Conservation (phyloP, 1,140 invertebrate genomes). For the Centruroides vittatus region DNA sequence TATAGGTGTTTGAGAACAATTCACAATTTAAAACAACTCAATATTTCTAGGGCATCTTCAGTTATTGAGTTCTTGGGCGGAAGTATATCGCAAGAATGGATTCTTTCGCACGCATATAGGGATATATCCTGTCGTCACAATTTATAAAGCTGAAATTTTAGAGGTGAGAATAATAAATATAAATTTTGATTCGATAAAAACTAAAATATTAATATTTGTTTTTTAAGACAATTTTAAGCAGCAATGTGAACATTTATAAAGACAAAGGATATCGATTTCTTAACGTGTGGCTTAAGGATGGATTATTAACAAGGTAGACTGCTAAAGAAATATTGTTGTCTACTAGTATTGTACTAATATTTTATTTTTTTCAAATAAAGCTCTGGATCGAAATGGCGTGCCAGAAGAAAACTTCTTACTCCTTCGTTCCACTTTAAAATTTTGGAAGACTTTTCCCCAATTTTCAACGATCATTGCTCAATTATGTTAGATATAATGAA, state of each 20-base stretch:
- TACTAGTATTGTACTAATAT: not conserved
- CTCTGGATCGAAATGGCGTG: constrained; percentile 32
- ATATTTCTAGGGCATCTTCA: no score
- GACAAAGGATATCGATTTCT: constrained; percentile 52
- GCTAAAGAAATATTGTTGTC: not conserved
- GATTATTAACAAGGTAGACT: constrained; percentile 29
- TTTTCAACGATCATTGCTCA: constrained; percentile 37
- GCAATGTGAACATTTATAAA: constrained; percentile 63
- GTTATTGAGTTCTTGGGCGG: no score
- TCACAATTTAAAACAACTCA: no score
- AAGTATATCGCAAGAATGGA: no score
- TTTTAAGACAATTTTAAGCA: constrained; percentile 34
- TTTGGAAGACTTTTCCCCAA: constrained; percentile 34
- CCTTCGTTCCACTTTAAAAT: constrained; percentile 42
- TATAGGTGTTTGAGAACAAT: no score
- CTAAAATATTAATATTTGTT: no score
- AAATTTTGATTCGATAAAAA: no score
- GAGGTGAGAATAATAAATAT: no score
- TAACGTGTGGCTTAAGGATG: constrained; percentile 57
- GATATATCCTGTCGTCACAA: no score
- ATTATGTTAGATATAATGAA: constrained; percentile 22
- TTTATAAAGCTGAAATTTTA: no score
- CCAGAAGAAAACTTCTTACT: constrained; percentile 33
- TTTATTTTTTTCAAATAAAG: not conserved
- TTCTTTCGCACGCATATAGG: no score